Percentiles rank a stretch among this genome's conserved stretches.
phyloP scores from a whole-genome alignment of 2,113 vertebrate genomes.

The Cygnus atratus region DNA sequence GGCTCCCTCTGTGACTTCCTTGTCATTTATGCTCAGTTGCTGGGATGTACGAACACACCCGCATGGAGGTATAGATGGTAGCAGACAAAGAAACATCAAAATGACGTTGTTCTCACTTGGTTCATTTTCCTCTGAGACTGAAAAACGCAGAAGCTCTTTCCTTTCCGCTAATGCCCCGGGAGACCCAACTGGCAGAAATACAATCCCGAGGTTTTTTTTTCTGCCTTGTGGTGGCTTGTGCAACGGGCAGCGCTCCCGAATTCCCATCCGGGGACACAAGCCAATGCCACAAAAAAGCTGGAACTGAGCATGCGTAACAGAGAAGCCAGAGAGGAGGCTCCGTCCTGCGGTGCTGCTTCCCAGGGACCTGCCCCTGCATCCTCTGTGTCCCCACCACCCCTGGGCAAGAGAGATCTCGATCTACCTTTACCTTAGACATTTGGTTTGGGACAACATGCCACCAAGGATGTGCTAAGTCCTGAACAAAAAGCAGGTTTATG shows the following conservation, averaged over 20 bases:
- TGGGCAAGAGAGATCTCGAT: not conserved
- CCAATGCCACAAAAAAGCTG: not conserved
- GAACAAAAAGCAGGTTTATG: not conserved
- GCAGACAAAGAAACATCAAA: slow-evolving; percentile 63
- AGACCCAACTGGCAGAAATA: not conserved
- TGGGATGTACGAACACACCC: not conserved
- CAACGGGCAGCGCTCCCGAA: not conserved
- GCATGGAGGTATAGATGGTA: slow-evolving; percentile 58
- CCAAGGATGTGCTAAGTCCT: not conserved
- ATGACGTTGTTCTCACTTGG: not conserved
- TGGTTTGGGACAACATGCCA: not conserved
- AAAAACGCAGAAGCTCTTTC: not conserved
- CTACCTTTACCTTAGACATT: not conserved
- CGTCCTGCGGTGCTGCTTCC: not conserved
- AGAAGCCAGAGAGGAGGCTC: slow-evolving; percentile 46
- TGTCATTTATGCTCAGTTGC: slow-evolving; percentile 56
- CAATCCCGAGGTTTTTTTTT: not conserved
- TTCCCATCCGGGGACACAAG: not conserved
- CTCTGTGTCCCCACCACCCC: not conserved
- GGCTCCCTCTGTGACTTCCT: slow-evolving; percentile 45
- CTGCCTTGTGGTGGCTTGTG: not conserved
- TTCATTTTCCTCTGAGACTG: slow-evolving; percentile 1
- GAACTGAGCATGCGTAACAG: slow-evolving; percentile 47
- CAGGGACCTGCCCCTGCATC: not conserved
- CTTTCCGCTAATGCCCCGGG: not conserved